Percentiles rank a stretch among this genome's conserved stretches.
Conservation (phyloP, 2,113 vertebrate species). For the Sinocyclocheilus rhinocerous region DNA sequence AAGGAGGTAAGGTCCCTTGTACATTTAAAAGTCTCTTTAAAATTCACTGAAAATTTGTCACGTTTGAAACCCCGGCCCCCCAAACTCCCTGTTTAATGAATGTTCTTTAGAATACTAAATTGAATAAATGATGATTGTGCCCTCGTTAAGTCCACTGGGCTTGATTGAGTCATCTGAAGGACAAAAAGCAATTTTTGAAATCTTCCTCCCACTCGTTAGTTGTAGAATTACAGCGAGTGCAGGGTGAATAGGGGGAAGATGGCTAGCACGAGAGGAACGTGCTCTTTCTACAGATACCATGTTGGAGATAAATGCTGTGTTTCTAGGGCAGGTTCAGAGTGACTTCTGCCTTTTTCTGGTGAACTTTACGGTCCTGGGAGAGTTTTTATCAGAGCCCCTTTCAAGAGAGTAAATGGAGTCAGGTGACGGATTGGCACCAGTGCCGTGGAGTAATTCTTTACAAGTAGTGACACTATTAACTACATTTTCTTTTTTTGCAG, state of each 20-base stretch:
- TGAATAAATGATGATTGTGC: conserved; percentile 71
- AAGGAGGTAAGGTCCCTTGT: conserved; percentile 54
- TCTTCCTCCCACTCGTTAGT: conserved; percentile 51
- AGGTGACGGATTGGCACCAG: neutral
- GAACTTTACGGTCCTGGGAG: neutral
- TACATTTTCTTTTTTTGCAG: neutral
- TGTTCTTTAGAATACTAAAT: conserved; percentile 73
- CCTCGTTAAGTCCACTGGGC: conserved; percentile 60
- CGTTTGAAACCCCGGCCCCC: conserved; percentile 26
- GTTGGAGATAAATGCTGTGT: conserved; percentile 65
- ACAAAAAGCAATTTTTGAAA: conserved; percentile 62
- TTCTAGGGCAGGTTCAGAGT: conserved; percentile 28
- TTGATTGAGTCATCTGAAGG: conserved; percentile 73
- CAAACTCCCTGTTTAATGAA: conserved; percentile 68
- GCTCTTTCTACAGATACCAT: conserved; percentile 66
- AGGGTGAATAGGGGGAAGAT: conserved; percentile 58
- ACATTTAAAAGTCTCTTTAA: conserved; percentile 55
- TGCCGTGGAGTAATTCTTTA: neutral
- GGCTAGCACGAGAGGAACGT: conserved; percentile 56
- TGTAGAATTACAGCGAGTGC: conserved; percentile 61
- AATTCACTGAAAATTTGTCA: conserved; percentile 70
- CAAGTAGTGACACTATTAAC: conserved; percentile 14
- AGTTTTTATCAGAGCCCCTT: conserved; percentile 1
- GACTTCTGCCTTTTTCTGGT: neutral
- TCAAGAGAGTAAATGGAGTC: conserved; percentile 17